A percentile compares a stretch with the other conserved stretches of the same genome.
phyloP scores from a whole-genome alignment of 1,140 invertebrate species.

The Stenopsyche tienmushanensis region DNA sequence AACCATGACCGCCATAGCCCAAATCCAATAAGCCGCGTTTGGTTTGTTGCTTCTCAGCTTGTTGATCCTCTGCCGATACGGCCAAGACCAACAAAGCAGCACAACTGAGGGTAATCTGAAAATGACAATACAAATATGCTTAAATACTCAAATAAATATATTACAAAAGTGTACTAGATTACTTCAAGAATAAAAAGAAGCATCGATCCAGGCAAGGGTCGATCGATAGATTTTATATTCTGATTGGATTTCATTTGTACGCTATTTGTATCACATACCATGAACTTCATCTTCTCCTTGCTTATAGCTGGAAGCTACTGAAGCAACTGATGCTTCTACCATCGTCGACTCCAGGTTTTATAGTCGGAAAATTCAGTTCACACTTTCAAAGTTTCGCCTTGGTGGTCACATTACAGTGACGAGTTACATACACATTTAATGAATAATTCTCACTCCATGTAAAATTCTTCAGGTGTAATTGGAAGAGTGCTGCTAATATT shows the following conservation, averaged over 20 bases:
- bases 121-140: constrained; percentile 1
- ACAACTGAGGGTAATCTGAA: constrained; percentile 10
- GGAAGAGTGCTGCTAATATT: too few relatives aligned
- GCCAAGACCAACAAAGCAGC: constrained; percentile 37
- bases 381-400: constrained; percentile 21
- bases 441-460: not conserved
- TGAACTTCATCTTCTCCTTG: constrained; percentile 17
- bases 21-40: constrained; percentile 49
- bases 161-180: not conserved
- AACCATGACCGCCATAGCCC: constrained; percentile 35
- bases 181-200: too few relatives aligned
- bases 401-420: constrained; percentile 10
- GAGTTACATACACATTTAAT: not conserved
- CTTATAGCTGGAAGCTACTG: not conserved
- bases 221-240: too few relatives aligned
- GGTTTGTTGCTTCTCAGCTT: constrained; percentile 49
- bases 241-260: too few relatives aligned
- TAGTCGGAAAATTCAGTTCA: not conserved
- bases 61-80: constrained; percentile 48
- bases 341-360: not conserved
- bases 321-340: constrained; percentile 11
- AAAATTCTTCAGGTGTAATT: constrained; percentile 3
- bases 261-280: constrained; percentile 3
- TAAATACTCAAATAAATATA: not conserved
- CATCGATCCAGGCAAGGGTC: too few relatives aligned